Evolutionary conservation across 2,113 vertebrate species (phyloP), one percentile per base, ranked within the genome.

Genomic region (Lycocorax pyrrhopterus): DNA sequence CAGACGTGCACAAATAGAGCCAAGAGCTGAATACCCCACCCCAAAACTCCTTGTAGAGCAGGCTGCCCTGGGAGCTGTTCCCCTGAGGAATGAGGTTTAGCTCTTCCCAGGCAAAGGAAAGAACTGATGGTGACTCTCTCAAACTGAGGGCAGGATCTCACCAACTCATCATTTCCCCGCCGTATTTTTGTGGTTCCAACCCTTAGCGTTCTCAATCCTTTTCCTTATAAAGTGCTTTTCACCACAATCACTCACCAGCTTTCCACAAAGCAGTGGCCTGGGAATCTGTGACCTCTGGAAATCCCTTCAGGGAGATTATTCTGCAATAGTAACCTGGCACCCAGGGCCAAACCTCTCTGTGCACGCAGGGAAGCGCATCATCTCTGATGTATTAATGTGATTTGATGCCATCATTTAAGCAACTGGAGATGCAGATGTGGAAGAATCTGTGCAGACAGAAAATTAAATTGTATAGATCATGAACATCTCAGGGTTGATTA

Each of bases 401-500:
- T 78, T 64, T 89, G 82, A 93, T 2, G 27, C 33, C 35, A 74
- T 52, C 78, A 41, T 10, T 83, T 93, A 67, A 88, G 84, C 88
- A 77, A 87, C 44, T 67, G 68, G 53, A 63, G 88, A 63, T 84
- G 64, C 71, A 82, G 81, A 88, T 89, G 64, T 27, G 69, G 87
- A 83, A 83, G 96, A n/a, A 94, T 35, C 76, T 41, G 37, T 53
- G 82, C 92, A 95, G 96, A 64, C 82, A 91, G 81, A 87, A 94
- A 96, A 96, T 97, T 94, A 97, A 97, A 97, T 96, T 93, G 94
- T 96, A 76, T 94, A 94, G 94, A 97, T 96, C 87, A 95, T 89
- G 87, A 97, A 94, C 82, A 96, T 96, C 96, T 95, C 93, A 75
- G 84, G 69, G 92, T 63, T 97, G 97, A 98, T 98, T 97, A 97